Evolutionary conservation across 92 coral and sea anemone species (phyloP).

Genomic region (Porites evermanni): DNA sequence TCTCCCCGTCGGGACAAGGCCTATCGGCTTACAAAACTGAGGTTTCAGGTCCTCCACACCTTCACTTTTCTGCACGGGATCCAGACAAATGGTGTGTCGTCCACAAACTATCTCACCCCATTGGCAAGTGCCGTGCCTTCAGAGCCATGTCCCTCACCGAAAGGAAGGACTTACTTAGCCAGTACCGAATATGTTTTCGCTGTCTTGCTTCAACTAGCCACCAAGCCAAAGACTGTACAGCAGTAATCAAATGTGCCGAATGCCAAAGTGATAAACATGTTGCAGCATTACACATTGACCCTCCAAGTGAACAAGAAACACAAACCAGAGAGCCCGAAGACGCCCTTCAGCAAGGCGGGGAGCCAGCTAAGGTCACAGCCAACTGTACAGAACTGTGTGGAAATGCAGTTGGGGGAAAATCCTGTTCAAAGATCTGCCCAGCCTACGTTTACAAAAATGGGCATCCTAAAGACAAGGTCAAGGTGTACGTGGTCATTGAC

Average conservation of each 20-base stretch:
- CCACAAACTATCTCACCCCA: slow-evolving; percentile 52
- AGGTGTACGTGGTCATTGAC: slow-evolving; percentile 52
- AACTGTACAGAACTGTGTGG: slow-evolving; percentile 56
- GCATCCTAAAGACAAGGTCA: slow-evolving; percentile 21
- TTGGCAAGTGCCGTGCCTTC: slow-evolving; percentile 53
- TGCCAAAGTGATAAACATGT: slow-evolving; percentile 63
- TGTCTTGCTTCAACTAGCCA: slow-evolving; percentile 17
- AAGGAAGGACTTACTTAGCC: slow-evolving; percentile 31
- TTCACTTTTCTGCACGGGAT: neutral
- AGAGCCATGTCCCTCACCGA: slow-evolving; percentile 37
- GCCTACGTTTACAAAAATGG: slow-evolving; percentile 27
- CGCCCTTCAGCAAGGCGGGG: slow-evolving; percentile 47
- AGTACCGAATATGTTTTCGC: slow-evolving; percentile 38
- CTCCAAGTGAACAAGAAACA: neutral
- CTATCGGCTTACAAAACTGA: slow-evolving; percentile 22
- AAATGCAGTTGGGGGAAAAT: slow-evolving; percentile 4
- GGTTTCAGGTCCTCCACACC: neutral
- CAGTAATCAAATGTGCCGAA: slow-evolving; percentile 19
- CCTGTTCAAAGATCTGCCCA: slow-evolving; percentile 60
- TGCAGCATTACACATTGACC: slow-evolving; percentile 43
- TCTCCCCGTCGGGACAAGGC: slow-evolving; percentile 2
- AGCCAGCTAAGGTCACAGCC: slow-evolving; percentile 25
- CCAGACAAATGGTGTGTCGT: slow-evolving; percentile 49
- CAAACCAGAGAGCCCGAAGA: neutral
- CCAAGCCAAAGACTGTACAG: slow-evolving; percentile 46